phyloP scores from a whole-genome alignment of 2,797 vertebrate species.

The Ctenosaura bakeri region DNA sequence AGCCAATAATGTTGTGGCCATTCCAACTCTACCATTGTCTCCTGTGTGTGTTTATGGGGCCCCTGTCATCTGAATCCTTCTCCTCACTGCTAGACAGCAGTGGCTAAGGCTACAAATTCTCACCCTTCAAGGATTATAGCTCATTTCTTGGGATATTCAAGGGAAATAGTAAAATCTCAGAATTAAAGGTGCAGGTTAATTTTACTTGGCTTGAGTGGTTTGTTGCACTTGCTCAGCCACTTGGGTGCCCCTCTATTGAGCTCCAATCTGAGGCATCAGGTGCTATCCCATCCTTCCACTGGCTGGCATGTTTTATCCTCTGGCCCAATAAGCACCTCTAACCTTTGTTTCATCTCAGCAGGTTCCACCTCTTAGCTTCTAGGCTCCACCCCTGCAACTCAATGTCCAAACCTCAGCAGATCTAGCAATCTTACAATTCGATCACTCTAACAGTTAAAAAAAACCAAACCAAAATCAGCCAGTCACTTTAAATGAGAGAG shows the following conservation, averaged over 20 bases:
- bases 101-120: not conserved
- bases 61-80: too few relatives aligned
- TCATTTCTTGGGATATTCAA: not conserved
- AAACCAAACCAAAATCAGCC: not conserved
- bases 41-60: too few relatives aligned
- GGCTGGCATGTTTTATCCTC: not conserved
- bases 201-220: not conserved
- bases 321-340: not conserved
- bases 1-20: too few relatives aligned
- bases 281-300: not conserved
- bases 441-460: not conserved
- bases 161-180: not conserved
- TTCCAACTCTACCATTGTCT: too few relatives aligned
- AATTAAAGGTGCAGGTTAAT: not conserved
- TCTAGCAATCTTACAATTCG: not conserved
- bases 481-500: slow-evolving; percentile 38
- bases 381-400: not conserved
- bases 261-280: not conserved
- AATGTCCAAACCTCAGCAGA: not conserved
- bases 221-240: not conserved
- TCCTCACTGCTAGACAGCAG: not conserved
- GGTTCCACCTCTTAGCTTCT: not conserved
- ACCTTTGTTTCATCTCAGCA: not conserved
- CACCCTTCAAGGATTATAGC: not conserved
- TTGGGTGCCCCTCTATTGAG: not conserved